phyloP scores from a whole-genome alignment of 2,113 vertebrate species.

The Aythya baeri region DNA sequence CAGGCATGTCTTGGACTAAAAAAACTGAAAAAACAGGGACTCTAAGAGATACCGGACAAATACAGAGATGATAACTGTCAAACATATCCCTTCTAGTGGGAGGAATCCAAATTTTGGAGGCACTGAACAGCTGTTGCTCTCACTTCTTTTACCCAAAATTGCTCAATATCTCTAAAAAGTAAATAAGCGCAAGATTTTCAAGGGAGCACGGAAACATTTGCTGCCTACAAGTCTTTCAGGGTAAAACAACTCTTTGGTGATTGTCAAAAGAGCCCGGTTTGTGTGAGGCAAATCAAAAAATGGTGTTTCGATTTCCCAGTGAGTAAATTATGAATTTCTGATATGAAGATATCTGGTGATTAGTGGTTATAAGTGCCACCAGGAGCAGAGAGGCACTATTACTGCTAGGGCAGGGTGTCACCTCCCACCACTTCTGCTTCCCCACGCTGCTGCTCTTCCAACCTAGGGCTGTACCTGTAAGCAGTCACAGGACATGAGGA shows the following conservation, averaged over 20 bases:
- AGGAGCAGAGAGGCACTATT: neutral
- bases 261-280: neutral
- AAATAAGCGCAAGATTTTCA: conserved; percentile 9
- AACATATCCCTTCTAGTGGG: neutral
- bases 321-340: neutral
- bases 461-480: neutral
- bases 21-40: neutral
- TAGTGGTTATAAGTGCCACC: neutral
- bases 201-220: neutral
- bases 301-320: neutral
- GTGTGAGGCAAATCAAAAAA: neutral
- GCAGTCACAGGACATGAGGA: neutral
- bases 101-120: neutral
- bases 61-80: fast-evolving
- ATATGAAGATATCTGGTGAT: neutral
- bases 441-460: neutral
- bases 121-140: neutral
- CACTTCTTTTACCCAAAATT: conserved; percentile 20
- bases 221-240: neutral
- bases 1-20: neutral
- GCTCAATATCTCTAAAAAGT: conserved; percentile 9
- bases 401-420: neutral
- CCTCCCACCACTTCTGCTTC: neutral
- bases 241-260: neutral
- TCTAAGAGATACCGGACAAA: neutral